Evolutionary conservation across 2,888 invertebrate genomes (phyloP), one percentile per base, ranked within the genome.

Genomic region (Toxonevra muliebris): DNA sequence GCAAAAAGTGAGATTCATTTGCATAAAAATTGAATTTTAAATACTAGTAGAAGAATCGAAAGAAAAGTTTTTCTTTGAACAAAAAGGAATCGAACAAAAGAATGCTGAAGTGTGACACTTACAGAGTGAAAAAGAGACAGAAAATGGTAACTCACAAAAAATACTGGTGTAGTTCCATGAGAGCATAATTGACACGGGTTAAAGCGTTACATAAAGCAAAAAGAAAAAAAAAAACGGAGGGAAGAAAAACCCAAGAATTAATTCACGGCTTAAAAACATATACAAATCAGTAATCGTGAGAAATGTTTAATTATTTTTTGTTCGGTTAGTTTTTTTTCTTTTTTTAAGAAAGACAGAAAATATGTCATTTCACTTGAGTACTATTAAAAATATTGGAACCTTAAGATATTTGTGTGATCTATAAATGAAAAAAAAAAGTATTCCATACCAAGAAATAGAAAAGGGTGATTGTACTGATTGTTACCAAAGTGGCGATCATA

Each of bases 51-150:
- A 30, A 30, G 30, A 30, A 30, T 30, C 30, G 30, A 30, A 30
- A 1, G 45, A 64, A 64, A 41, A 42, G 41, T 59, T 59, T 58
- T 65, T 48, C 57, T 66, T 66, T 59, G 50, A 53, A n/a, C 54
- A 61, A 55, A 45, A 57, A 55, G 19, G 54, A 55, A 55, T 57
- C 50, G 19, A 20, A 66, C 30, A 61, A 48, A 50, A 15, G 50
- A 2, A 50, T 50, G 61, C 61, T 50, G 55, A 66, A 66, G 66
- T 66, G 66, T 66, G 66, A 66, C 66, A 66, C 30, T 57, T 30
- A 30, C 30, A 30, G 30, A 30, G 30, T 30, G 30, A 7, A 30
- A 30, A 30, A 30, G 30, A 30, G 30, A 30, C 30, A 30, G 30
- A 30, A 30, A 7, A 2, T 30, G 7, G 2, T 30, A 30, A 30